A percentile compares a stretch with the other conserved stretches of the same genome.
phyloP scores from a whole-genome alignment of 2,888 invertebrate species.

The Apotomis turbidana region DNA sequence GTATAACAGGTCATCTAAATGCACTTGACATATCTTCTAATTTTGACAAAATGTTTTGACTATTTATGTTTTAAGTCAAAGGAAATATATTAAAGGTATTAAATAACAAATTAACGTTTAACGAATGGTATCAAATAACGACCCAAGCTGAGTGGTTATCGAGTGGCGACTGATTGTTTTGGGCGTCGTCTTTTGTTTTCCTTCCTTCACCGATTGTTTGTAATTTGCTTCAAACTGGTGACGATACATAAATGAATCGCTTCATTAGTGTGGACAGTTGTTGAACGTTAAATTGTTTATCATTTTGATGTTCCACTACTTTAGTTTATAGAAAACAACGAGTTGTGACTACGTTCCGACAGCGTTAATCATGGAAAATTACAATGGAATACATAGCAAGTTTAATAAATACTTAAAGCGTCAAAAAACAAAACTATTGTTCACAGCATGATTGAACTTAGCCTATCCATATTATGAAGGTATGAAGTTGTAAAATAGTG shows the following conservation, averaged over 20 bases:
- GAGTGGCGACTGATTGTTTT: slow-evolving; percentile 58
- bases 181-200: slow-evolving; percentile 61
- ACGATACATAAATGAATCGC: slow-evolving; percentile 53
- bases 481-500: not conserved
- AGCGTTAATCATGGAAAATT: not conserved
- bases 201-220: slow-evolving; percentile 63
- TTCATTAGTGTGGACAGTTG: slow-evolving; percentile 44
- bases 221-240: slow-evolving; percentile 56
- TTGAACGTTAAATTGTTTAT: slow-evolving; percentile 14
- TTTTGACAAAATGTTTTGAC: slow-evolving; percentile 29
- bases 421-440: not conserved
- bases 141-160: slow-evolving; percentile 52
- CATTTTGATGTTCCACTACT: not conserved
- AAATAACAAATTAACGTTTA: slow-evolving; percentile 21
- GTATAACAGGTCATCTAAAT: slow-evolving; percentile 65
- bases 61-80: slow-evolving; percentile 32
- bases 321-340: slow-evolving; percentile 20
- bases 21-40: slow-evolving; percentile 50
- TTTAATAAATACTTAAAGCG: not conserved
- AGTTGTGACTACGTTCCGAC: not conserved
- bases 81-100: slow-evolving; percentile 12
- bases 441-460: not conserved
- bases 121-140: slow-evolving; percentile 41
- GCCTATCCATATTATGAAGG: not conserved
- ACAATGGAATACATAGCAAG: not conserved